These are phyloP conservation scores for Pseudopipra pipra DNA, from an alignment of 2,113 vertebrate species.

Conservation along the genomic window DNA sequence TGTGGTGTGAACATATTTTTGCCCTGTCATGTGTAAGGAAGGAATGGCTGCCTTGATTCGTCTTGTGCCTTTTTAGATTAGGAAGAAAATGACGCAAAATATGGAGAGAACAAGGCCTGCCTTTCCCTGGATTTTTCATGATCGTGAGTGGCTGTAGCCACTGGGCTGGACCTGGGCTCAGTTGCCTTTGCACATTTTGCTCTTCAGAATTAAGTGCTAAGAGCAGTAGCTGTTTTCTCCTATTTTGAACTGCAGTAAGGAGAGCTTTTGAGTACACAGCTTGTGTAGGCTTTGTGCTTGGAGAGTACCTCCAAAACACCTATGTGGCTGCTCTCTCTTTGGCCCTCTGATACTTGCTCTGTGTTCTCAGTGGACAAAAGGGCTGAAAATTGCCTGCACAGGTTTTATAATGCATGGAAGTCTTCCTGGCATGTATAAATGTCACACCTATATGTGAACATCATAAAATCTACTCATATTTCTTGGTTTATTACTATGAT, in stretches of 20 bases:
- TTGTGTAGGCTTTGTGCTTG: background rate
- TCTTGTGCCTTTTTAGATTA: background rate
- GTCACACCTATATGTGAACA: background rate
- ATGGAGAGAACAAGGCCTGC: background rate
- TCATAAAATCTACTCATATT: background rate
- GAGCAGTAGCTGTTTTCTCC: background rate
- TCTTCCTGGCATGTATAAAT: background rate
- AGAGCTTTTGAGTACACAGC: background rate
- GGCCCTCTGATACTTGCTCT: rapidly evolving
- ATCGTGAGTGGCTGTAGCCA: background rate
- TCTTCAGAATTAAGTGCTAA: background rate
- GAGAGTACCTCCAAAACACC: background rate
- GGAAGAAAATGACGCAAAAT: background rate
- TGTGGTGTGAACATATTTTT: background rate
- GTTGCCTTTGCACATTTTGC: background rate
- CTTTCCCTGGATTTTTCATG: background rate
- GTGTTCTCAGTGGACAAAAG: background rate
- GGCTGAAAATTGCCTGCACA: background rate
- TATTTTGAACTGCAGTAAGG: background rate
- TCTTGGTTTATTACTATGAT: background rate
- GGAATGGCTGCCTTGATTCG: background rate
- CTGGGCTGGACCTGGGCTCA: background rate
- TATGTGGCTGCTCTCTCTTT: background rate
- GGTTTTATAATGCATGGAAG: background rate
- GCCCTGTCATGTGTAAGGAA: background rate